A percentile compares a stretch with the other conserved stretches of the same genome.
phyloP scores from a whole-genome alignment of 2,888 invertebrate species.

The Agriotes lineatus region DNA sequence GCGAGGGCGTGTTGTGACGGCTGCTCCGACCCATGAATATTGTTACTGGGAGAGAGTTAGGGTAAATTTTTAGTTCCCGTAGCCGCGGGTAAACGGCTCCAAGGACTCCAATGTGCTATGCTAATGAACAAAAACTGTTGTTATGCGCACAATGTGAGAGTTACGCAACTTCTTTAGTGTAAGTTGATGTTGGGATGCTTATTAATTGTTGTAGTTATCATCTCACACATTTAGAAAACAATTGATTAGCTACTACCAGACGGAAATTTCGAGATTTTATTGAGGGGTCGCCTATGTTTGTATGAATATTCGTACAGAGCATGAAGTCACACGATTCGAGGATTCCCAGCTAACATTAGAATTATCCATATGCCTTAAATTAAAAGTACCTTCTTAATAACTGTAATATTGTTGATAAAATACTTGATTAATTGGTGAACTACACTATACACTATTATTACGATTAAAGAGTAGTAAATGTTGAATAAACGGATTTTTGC shows the following conservation, averaged over 20 bases:
- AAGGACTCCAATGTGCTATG: neutral
- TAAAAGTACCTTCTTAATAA: too few relatives aligned
- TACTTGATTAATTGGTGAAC: too few relatives aligned
- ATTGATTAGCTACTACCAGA: neutral
- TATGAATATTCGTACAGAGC: too few relatives aligned
- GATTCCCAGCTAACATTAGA: too few relatives aligned
- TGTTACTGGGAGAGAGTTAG: neutral
- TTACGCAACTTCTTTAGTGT: neutral
- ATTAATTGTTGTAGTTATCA: neutral
- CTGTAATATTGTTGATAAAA: too few relatives aligned
- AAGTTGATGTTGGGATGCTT: neutral
- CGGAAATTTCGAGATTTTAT: too few relatives aligned
- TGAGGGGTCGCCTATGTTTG: too few relatives aligned
- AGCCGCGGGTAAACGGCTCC: neutral
- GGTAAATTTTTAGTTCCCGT: neutral
- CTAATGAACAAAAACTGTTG: neutral
- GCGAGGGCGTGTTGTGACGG: slow-evolving; percentile 18
- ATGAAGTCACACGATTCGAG: too few relatives aligned
- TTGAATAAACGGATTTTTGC: too few relatives aligned
- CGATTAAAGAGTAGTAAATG: too few relatives aligned
- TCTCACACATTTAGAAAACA: neutral
- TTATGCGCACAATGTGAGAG: neutral
- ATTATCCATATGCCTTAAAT: too few relatives aligned
- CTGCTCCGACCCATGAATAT: slow-evolving; percentile 4
- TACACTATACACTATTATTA: too few relatives aligned